These are phyloP conservation scores for Lytechinus variegatus DNA, from an alignment of 35 echinoderm and acorn worm species.

Conservation along the genomic window DNA sequence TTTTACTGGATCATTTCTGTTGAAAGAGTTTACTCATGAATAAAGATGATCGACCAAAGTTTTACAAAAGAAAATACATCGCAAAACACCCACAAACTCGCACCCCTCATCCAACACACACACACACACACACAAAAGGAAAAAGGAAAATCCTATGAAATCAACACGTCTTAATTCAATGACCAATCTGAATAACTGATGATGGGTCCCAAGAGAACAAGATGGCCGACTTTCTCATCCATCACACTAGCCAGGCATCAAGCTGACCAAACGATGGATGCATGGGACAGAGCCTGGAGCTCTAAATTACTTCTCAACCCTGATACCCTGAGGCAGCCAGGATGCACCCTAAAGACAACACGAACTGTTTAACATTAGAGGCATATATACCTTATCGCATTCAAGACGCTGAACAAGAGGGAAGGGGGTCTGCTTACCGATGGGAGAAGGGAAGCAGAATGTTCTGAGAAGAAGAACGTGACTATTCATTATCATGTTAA, in stretches of 20 bases:
- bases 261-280: not conserved
- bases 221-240: not conserved
- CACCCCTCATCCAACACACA: too few species aligned
- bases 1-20: too few species aligned
- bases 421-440: not conserved
- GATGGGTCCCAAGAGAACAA: not conserved
- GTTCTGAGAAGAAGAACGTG: not conserved
- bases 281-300: not conserved
- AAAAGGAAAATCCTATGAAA: not conserved
- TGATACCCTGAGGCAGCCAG: not conserved
- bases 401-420: not conserved
- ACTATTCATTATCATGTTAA: not conserved
- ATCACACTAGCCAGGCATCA: not conserved
- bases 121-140: too few species aligned
- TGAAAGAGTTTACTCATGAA: too few species aligned
- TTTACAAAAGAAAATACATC: too few species aligned
- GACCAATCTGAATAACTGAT: not conserved
- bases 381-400: not conserved
- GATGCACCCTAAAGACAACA: not conserved
- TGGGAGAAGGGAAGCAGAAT: not conserved
- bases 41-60: too few species aligned
- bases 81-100: too few species aligned
- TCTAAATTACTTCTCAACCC: not conserved
- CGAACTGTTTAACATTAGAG: not conserved
- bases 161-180: constrained; percentile 4